These are phyloP conservation scores for Heliopora coerulea DNA, from an alignment of 92 coral and sea anemone genomes.

Conservation along the genomic window DNA sequence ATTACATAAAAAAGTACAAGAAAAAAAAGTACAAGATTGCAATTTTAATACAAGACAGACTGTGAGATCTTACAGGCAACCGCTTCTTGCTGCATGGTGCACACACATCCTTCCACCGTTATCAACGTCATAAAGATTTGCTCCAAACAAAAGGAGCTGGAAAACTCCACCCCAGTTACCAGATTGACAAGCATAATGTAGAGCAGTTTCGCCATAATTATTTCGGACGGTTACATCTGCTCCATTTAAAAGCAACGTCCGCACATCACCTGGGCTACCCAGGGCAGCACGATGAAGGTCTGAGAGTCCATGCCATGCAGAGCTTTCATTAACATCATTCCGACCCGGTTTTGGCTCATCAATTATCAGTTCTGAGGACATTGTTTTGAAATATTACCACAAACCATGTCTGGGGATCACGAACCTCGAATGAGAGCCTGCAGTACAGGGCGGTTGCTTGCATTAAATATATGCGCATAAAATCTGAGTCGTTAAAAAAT, in stretches of 20 bases:
- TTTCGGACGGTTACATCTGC: constrained; percentile 75
- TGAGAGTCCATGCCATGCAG: constrained; percentile 95
- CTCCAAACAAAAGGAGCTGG: constrained; percentile 73
- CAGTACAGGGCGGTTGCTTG: no score
- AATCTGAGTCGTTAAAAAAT: no score
- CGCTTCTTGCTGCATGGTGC: constrained; percentile 91
- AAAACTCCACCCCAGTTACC: constrained; percentile 65
- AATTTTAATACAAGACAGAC: no score
- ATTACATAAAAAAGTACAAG: no score
- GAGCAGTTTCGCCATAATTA: constrained; percentile 76
- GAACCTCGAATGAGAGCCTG: no score
- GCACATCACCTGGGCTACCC: constrained; percentile 62
- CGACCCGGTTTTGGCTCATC: constrained; percentile 24
- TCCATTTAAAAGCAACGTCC: constrained; percentile 60
- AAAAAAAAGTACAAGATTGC: no score
- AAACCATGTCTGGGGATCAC: no score
- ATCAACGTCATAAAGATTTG: constrained; percentile 66
- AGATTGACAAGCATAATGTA: constrained; percentile 81
- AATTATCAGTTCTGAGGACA: neutral
- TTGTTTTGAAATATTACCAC: neutral
- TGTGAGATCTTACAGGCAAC: constrained; percentile 82
- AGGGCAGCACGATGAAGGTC: constrained; percentile 84
- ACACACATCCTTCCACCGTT: constrained; percentile 79
- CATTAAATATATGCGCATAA: no score
- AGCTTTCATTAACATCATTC: constrained; percentile 32